phyloP scores from a whole-genome alignment of 2,113 vertebrate genomes.

The Eulacestoma nigropectus region DNA sequence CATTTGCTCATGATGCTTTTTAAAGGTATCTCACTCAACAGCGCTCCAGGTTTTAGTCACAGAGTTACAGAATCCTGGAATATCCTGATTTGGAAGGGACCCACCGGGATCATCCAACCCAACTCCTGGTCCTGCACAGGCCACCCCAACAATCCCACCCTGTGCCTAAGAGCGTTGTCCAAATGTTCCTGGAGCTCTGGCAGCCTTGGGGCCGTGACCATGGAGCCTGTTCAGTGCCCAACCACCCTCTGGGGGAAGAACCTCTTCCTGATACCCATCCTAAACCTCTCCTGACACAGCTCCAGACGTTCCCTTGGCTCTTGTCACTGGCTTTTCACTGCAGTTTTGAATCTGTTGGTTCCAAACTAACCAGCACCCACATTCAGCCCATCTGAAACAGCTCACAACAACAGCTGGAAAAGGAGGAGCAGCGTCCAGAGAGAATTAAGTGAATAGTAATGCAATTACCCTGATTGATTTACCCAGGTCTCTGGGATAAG shows the following conservation, averaged over 20 bases:
- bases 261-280: not conserved
- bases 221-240: not conserved
- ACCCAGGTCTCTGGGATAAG: not conserved
- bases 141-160: not conserved
- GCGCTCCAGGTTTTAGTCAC: not conserved
- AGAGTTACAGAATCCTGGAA: not conserved
- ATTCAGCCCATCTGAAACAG: not conserved
- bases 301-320: not conserved
- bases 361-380: not conserved
- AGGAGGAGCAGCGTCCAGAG: not conserved
- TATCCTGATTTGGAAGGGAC: not conserved
- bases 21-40: not conserved
- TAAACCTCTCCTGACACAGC: not conserved
- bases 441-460: not conserved
- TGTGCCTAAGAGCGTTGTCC: not conserved
- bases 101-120: not conserved
- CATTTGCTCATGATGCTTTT: not conserved
- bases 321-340: not conserved
- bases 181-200: not conserved
- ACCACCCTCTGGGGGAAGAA: not conserved
- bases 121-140: not conserved
- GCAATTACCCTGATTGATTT: conserved; percentile 30
- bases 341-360: not conserved
- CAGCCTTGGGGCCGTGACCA: not conserved
- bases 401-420: not conserved